phyloP scores from a whole-genome alignment of 2,797 vertebrate species.

The Artibeus jamaicensis region DNA sequence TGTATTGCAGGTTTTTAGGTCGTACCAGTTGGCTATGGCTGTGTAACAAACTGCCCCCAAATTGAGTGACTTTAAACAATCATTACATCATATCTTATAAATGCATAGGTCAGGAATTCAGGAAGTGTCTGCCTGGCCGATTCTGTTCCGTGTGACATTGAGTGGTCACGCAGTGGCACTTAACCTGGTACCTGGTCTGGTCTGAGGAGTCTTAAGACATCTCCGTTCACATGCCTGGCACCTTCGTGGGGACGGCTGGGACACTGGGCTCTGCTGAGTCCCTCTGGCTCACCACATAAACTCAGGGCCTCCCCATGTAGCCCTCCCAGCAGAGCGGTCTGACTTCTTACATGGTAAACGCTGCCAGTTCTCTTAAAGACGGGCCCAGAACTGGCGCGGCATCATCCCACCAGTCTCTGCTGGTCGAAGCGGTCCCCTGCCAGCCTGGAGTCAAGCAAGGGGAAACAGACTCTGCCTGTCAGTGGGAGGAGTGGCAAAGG shows the following conservation, averaged over 20 bases:
- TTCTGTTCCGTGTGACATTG: neutral
- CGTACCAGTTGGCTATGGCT: neutral
- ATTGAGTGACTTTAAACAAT: neutral
- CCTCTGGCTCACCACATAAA: accelerated
- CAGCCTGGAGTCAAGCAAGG: neutral
- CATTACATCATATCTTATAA: neutral
- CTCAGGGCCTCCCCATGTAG: neutral
- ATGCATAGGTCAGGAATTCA: neutral
- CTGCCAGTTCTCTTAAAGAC: neutral
- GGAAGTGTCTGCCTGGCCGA: neutral
- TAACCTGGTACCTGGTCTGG: neutral
- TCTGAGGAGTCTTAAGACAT: neutral
- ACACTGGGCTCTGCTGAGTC: neutral
- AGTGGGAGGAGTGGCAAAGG: neutral
- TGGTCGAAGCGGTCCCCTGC: neutral
- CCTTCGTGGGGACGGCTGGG: neutral
- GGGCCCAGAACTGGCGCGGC: neutral
- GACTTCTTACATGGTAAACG: neutral
- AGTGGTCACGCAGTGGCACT: neutral
- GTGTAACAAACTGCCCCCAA: neutral
- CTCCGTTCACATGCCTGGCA: neutral
- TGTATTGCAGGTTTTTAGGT: neutral
- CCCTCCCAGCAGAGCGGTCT: neutral
- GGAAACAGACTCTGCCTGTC: neutral
- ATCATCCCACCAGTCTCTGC: neutral